Percentiles rank a stretch among this genome's conserved stretches.
Conservation (phyloP, 2,888 invertebrate genomes). For the Mimachlamys varia region DNA sequence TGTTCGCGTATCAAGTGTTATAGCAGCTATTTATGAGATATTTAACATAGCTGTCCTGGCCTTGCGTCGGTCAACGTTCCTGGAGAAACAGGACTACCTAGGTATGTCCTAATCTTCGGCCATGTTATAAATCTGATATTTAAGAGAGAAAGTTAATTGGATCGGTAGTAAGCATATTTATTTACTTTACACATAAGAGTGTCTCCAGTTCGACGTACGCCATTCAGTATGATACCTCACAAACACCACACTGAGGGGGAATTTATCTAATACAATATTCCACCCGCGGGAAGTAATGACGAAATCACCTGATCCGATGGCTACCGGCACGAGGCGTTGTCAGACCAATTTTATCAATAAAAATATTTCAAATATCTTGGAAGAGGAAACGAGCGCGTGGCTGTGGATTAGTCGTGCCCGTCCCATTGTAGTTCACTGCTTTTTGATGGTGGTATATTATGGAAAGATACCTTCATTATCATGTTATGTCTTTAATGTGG, state of each 20-base stretch:
- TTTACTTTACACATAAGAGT: conserved; percentile 46
- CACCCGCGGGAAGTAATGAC: conserved; percentile 28
- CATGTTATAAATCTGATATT: conserved; percentile 54
- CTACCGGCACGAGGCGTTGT: not conserved
- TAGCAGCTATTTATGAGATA: conserved; percentile 50
- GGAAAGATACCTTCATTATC: not conserved
- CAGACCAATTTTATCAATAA: conserved; percentile 23
- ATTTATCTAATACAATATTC: conserved; percentile 5
- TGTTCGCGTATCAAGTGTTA: conserved; percentile 49
- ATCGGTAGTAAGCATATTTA: conserved; percentile 55
- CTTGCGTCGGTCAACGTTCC: conserved; percentile 39
- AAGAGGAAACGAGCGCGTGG: conserved; percentile 31
- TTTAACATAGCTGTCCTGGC: conserved; percentile 47
- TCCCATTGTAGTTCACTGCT: not conserved
- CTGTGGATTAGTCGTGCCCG: not conserved
- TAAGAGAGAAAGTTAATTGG: conserved; percentile 58
- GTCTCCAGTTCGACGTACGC: conserved; percentile 49
- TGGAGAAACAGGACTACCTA: conserved; percentile 43
- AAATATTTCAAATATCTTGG: conserved; percentile 32
- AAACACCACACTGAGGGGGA: not conserved
- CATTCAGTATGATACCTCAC: not conserved
- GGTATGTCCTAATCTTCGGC: conserved; percentile 46
- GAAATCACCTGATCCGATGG: conserved; percentile 31
- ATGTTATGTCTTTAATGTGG: not conserved
- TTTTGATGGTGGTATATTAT: conserved; percentile 15